Evolutionary conservation across 35 echinoderm and acorn worm species (phyloP).

Genomic region (Lytechinus variegatus): DNA sequence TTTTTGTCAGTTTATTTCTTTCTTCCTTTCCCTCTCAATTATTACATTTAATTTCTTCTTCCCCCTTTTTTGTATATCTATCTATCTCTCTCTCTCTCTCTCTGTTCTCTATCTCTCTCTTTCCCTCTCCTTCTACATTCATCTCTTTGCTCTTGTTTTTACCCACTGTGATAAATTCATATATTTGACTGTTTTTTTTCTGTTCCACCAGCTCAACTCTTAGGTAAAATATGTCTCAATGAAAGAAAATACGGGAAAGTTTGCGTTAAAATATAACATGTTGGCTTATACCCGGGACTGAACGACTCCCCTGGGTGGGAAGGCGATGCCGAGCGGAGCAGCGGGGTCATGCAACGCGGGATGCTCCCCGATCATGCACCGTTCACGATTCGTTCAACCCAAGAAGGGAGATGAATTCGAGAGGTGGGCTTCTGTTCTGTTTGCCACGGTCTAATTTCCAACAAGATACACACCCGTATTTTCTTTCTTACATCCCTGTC

Average conservation of each 20-base stretch:
- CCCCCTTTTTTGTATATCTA: background rate
- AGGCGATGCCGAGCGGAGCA: background rate
- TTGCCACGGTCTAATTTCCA: constrained; percentile 51
- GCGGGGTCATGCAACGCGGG: constrained; percentile 17
- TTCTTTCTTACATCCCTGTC: background rate
- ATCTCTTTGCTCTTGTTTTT: background rate
- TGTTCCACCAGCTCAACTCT: background rate
- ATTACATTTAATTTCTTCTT: background rate
- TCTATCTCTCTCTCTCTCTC: background rate
- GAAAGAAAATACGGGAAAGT: constrained; percentile 51
- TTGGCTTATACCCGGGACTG: constrained; percentile 25
- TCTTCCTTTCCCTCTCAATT: background rate
- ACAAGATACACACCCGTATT: constrained; percentile 4
- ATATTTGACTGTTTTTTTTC: background rate
- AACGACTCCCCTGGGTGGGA: constrained; percentile 47
- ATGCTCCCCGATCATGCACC: background rate
- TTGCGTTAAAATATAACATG: constrained; percentile 54
- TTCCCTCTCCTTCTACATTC: too few relatives aligned
- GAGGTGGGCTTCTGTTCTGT: constrained; percentile 48
- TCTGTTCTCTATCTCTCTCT: background rate
- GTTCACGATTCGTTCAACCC: background rate
- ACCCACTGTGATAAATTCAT: background rate
- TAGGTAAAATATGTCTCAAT: constrained; percentile 29
- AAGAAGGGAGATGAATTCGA: constrained; percentile 25
- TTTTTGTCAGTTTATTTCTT: background rate